phyloP scores from a whole-genome alignment of 2,113 vertebrate species.

The Dipodomys ordii region DNA sequence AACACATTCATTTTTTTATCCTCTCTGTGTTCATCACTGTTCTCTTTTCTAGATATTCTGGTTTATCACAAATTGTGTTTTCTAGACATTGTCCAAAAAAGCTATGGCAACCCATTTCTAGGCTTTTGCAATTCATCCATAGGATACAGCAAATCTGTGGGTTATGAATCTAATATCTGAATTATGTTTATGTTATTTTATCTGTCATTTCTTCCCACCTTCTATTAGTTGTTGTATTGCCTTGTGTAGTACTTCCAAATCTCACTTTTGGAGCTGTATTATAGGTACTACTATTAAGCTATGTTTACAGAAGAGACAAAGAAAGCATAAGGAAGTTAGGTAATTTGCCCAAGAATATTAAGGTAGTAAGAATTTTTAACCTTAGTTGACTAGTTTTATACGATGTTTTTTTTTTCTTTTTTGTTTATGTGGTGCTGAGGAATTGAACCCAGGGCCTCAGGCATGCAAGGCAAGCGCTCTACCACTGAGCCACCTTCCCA shows the following conservation, averaged over 20 bases:
- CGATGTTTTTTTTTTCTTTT: too few species aligned
- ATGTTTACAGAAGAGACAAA: slow-evolving; percentile 40
- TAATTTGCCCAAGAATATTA: neutral
- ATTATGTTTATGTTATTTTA: slow-evolving; percentile 26
- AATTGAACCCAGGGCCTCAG: too few species aligned
- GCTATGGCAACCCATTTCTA: neutral
- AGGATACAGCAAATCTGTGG: neutral
- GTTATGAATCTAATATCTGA: slow-evolving; percentile 40
- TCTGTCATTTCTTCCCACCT: neutral
- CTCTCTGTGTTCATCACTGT: neutral
- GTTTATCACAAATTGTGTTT: slow-evolving; percentile 22
- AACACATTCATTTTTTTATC: slow-evolving; percentile 33
- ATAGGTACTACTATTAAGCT: neutral
- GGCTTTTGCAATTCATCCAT: neutral
- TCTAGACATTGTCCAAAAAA: slow-evolving; percentile 5
- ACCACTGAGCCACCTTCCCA: too few species aligned
- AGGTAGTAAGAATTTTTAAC: neutral
- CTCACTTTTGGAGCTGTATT: neutral
- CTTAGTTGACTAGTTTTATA: neutral
- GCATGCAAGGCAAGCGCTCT: too few species aligned
- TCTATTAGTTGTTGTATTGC: neutral
- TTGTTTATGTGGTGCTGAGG: too few species aligned
- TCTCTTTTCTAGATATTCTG: neutral
- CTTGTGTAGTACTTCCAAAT: neutral
- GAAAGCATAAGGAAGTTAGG: slow-evolving; percentile 9